phyloP scores from a whole-genome alignment of 1,140 invertebrate species.

The Diorhabda elongata region DNA sequence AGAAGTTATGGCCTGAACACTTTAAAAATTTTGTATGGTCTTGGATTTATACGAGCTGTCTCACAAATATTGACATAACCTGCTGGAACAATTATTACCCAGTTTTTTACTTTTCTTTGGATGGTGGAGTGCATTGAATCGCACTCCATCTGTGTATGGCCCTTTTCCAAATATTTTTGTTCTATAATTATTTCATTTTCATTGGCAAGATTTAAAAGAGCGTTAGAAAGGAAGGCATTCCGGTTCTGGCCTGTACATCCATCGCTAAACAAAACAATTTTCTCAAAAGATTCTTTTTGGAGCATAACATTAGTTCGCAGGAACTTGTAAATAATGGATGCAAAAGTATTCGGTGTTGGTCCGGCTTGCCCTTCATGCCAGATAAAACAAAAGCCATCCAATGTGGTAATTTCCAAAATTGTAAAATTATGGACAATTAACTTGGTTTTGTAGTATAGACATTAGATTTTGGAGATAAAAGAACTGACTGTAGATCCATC shows the following conservation, averaged over 20 bases:
- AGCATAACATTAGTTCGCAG: too few species aligned
- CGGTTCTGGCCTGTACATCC: constrained; percentile 26
- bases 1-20: background rate
- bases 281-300: too few species aligned
- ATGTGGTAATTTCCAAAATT: too few species aligned
- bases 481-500: too few species aligned
- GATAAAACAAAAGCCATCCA: too few species aligned
- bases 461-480: too few species aligned
- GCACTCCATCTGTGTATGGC: constrained; percentile 44
- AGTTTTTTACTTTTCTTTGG: constrained; percentile 31
- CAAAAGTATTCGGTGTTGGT: too few species aligned
- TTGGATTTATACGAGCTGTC: constrained; percentile 31
- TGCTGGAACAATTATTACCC: constrained; percentile 30
- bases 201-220: constrained; percentile 18
- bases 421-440: too few species aligned
- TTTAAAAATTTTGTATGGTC: constrained; percentile 17
- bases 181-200: constrained; percentile 20
- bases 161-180: constrained; percentile 35
- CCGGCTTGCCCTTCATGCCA: too few species aligned
- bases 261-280: background rate
- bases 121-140: constrained; percentile 40
- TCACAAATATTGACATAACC: constrained; percentile 30
- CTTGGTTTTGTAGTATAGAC: too few species aligned
- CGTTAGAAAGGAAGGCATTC: constrained; percentile 23
- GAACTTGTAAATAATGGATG: too few species aligned